Conservation (phyloP, 2,888 invertebrate genomes). For the Cotesia congregata region DNA sequence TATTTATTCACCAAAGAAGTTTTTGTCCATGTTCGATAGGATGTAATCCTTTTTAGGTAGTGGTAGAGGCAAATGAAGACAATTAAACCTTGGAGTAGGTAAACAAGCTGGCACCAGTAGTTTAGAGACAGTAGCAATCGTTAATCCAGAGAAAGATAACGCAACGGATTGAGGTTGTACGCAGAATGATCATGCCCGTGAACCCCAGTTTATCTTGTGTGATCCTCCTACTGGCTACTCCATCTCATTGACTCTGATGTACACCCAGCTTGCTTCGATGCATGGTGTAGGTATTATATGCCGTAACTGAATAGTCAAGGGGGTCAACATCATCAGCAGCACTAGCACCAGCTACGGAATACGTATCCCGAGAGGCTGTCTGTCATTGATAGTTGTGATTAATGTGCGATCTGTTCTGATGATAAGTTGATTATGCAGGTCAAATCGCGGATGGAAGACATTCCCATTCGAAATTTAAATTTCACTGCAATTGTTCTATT, state of each 20-base stretch:
- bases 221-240: constrained; percentile 12
- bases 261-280: constrained; percentile 12
- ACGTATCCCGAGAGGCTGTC: constrained; percentile 42
- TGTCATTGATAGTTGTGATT: constrained; percentile 69
- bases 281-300: background rate
- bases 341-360: constrained; percentile 2
- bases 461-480: background rate
- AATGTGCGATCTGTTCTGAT: constrained; percentile 59
- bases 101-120: constrained; percentile 18
- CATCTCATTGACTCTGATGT: constrained; percentile 9
- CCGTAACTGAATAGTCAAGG: constrained; percentile 6
- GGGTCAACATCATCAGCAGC: constrained; percentile 15
- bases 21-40: background rate
- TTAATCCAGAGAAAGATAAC: constrained; percentile 55
- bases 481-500: background rate
- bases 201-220: constrained; percentile 18
- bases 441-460: constrained; percentile 26
- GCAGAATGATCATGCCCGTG: constrained; percentile 21
- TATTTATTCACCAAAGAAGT: background rate
- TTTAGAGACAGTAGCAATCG: constrained; percentile 50
- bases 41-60: background rate
- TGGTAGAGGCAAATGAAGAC: background rate
- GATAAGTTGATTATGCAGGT: constrained; percentile 65
- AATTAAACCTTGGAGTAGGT: constrained; percentile 24
- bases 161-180: constrained; percentile 47